Evolutionary conservation across 2,113 vertebrate species (phyloP), one percentile per base, ranked within the genome.

Genomic region (Galbula dea): DNA sequence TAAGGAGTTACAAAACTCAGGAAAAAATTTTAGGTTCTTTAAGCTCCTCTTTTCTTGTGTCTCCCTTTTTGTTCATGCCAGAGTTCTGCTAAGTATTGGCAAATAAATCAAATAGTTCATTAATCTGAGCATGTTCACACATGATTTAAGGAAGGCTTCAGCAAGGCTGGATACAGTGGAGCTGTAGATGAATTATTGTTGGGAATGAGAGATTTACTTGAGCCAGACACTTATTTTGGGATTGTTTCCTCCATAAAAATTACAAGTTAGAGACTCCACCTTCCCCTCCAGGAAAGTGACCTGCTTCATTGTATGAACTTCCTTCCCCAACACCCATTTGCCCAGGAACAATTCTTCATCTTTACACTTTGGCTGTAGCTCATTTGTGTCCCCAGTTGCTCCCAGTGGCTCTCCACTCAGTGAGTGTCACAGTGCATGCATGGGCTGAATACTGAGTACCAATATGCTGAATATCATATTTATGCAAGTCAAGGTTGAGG

Each of bases 371-470:
- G 51, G 59, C 82, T 39, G 37, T 55, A 85, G 86, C 91, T 94
- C 84, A 71, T 94, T 95, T 94, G 78, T 91, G 91, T 43, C 94
- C 87, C 3, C 20, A 58, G 93, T 21, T 82, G 73, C 55, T 92
- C 91, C 89, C 91, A 80, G 41, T 17, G 86, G 78, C 77, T 39
- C 57, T 75, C 36, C 3, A 2, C 55, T 83, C 92, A 58, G 46
- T 46, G 69, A 81, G 23, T 41, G 61, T 45, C 63, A 12, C 18
- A 73, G 37, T 18, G n/a, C n/a, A 24, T 6, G 46, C 79, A 37
- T 62, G 46, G 49, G 49, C 67, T 79, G 93, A 66, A 92, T 94
- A 95, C 59, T 88, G 96, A 94, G 34, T 94, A 59, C 84, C 43
- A 27, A 3, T 62, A 1, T 62, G 76, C 90, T 73, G 18, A 87